These are phyloP conservation scores for Hirtodrosophila trivittata DNA, from an alignment of 2,888 invertebrate species.

Conservation along the genomic window DNA sequence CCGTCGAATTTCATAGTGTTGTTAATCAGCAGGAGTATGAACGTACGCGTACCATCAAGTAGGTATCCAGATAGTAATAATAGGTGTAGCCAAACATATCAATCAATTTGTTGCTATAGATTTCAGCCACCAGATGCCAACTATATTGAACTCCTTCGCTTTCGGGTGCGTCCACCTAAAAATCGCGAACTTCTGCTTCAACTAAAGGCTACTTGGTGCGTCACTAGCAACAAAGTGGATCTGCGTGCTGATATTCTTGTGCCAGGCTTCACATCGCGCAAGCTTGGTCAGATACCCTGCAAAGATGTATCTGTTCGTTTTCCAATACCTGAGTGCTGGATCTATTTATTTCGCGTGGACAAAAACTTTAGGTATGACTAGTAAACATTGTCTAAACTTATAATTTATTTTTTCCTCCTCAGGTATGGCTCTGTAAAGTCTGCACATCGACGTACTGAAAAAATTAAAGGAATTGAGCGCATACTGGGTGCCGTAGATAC, in stretches of 20 bases:
- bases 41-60: constrained; percentile 93
- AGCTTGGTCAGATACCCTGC: constrained; percentile 97
- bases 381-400: too few relatives aligned
- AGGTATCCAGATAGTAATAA: constrained; percentile 51
- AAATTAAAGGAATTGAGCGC: constrained; percentile 96
- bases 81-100: too few relatives aligned
- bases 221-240: constrained; percentile 96
- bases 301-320: constrained; percentile 98
- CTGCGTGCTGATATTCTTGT: constrained; percentile 97
- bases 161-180: constrained; percentile 96
- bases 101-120: constrained; percentile 83
- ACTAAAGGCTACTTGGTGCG: constrained; percentile 94
- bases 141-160: constrained; percentile 97
- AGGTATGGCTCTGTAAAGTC: constrained; percentile 98
- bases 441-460: constrained; percentile 93
- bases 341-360: constrained; percentile 98
- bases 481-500: constrained; percentile 96
- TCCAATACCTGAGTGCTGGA: constrained; percentile 99
- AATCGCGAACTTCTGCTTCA: constrained; percentile 98
- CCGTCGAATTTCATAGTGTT: constrained; percentile 96
- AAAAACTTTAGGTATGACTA: constrained; percentile 90
- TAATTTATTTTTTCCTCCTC: not conserved
- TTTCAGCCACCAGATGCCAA: constrained; percentile 99
- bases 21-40: constrained; percentile 96
- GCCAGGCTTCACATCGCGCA: constrained; percentile 97